phyloP scores from a whole-genome alignment of 2,888 invertebrate species.

The Globia sparganii region DNA sequence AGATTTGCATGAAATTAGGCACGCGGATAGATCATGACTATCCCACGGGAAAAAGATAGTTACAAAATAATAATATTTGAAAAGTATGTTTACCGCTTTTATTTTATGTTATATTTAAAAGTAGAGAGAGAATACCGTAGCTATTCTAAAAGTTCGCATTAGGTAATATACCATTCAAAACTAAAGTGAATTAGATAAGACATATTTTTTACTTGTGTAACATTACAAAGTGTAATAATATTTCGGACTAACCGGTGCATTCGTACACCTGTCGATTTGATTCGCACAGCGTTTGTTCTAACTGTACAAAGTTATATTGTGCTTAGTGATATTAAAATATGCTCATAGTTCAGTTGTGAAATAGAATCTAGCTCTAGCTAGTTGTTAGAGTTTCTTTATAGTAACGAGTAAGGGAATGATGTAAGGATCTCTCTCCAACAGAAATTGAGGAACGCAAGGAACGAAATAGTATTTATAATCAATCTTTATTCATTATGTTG shows the following conservation, averaged over 20 bases:
- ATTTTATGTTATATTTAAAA: conserved; percentile 78
- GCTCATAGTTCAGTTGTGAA: conserved; percentile 89
- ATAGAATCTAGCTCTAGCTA: conserved; percentile 88
- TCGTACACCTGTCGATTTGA: conserved; percentile 70
- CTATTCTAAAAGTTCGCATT: conserved; percentile 75
- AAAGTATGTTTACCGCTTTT: conserved; percentile 66
- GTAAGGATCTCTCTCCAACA: conserved; percentile 73
- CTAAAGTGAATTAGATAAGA: conserved; percentile 78
- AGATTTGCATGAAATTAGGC: neutral
- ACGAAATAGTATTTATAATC: conserved; percentile 53
- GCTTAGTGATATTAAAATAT: conserved; percentile 88
- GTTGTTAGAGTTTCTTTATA: conserved; percentile 82
- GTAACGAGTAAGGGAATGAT: conserved; percentile 71
- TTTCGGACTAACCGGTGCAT: conserved; percentile 81
- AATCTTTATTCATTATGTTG: conserved; percentile 43
- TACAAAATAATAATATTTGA: conserved; percentile 65
- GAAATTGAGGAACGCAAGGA: conserved; percentile 39
- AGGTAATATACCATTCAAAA: conserved; percentile 82
- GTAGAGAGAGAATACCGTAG: conserved; percentile 78
- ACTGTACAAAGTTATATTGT: conserved; percentile 79
- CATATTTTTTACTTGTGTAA: conserved; percentile 84
- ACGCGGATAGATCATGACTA: neutral
- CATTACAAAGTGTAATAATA: conserved; percentile 75
- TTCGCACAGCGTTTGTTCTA: conserved; percentile 76
- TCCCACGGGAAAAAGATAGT: neutral